Evolutionary conservation across 2,888 invertebrate genomes (phyloP), one percentile per base, ranked within the genome.

Genomic region (Acleris laterana): DNA sequence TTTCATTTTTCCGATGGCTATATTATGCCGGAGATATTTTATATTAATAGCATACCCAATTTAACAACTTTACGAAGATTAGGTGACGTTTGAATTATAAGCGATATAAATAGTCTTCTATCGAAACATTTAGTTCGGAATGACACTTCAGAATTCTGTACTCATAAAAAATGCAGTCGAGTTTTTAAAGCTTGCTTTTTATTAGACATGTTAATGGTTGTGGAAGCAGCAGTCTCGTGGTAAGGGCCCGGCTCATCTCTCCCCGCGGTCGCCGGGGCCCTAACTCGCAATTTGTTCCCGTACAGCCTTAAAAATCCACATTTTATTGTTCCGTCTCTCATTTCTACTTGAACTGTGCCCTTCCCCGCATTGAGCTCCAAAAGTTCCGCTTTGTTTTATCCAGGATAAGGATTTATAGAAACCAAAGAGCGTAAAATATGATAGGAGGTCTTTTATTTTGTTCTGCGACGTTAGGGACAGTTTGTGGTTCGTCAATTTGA

Each of bases 221-320:
- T 22, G 42, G 4, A 3, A 22, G n/a, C 0, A 9, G 60, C 59
- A 62, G 51, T 46, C 60, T 68, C 72, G 62, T 84, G 70, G 89
- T 89, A 89, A 68, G 84, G 86, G 83, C 69, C 63, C 63, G 77
- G 79, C 82, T 85, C 86, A 85, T 86, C 85, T 86, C 80, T 75
- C 77, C 74, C 78, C 81, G 80, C 68, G 79, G 81, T 82, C 80
- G 83, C 80, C 84, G 84, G 80, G 79, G 81, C 78, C 82, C 75
- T 79, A 76, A 81, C 82, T 83, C 83, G 86, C 89, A 90, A 91
- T 90, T 91, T 90, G 90, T 89, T 88, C 86, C 75, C 83, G 82
- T 81, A 87, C 84, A 87, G 85, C 87, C 88, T 90, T 90, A 89
- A 90, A 91, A 91, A 90, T 88, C 87, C 89, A 76, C 87, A 88